Base-by-base conservation (phyloP, 2,888 invertebrate species). In the Amiota mariae region DNA sequence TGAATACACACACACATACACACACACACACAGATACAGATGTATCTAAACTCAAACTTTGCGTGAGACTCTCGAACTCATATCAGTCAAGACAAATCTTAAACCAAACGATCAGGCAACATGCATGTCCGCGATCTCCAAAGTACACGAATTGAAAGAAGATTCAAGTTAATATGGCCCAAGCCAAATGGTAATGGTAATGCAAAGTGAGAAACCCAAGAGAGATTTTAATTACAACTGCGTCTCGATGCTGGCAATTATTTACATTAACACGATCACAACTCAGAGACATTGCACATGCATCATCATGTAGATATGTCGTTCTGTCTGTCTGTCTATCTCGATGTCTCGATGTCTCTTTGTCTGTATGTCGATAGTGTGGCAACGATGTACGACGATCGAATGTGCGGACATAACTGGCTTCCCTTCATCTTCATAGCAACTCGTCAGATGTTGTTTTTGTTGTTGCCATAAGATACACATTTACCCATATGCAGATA, bases 191-290 rank as follows among this genome's bases (percentile, higher is more conserved):
- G 18, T 15, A 59, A n/a, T n/a, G 18, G n/a, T 48, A 18, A 15
- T 68, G 54, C 51, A 78, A 84, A 82, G 80, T 82, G 81, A 82
- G 84, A 85, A 85, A 86, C 79, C 76, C 75, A 59, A 66, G 72
- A 71, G 75, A 84, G 87, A 86, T 85, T 87, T 87, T 87, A 88
- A 87, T 87, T 87, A 87, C 86, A 87, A 80, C 81, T 81, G 81
- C 77, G 76, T 77, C 78, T 79, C 77, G 76, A 77, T 77, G 74
- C 83, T 87, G 86, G 88, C 87, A 88, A 88, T 88, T 88, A 88
- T 88, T 88, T 88, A 88, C 88, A 87, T 87, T 88, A 88, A 88
- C 88, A 88, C 87, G 88, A 88, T 88, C 88, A 88, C 88, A 87
- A 88, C 84, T 88, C 86, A 87, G 79, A 83, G 82, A 80, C 86